Percentiles rank a stretch among this genome's conserved stretches.
Conservation (phyloP, 2,113 vertebrate species). For the Cichladusa arquata region DNA sequence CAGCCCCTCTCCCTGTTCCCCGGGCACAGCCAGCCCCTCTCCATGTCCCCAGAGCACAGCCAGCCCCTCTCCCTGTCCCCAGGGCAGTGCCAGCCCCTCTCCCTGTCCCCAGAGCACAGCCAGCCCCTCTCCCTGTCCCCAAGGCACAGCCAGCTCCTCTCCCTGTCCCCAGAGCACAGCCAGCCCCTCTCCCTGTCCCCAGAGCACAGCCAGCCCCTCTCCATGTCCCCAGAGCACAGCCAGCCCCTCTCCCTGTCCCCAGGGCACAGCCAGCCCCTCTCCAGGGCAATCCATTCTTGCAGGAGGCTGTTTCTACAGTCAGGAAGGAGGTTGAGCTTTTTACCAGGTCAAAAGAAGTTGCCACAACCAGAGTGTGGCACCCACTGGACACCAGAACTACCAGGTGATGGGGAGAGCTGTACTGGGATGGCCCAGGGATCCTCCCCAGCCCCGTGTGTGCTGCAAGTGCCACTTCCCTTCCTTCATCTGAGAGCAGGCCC, state of each 20-base stretch:
- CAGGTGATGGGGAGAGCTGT: not conserved
- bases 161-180: no score
- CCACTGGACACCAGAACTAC: rapidly evolving
- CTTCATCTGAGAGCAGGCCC: not conserved
- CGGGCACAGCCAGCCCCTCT: not conserved
- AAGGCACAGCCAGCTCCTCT: no score
- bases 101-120: no score
- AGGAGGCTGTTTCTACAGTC: not conserved
- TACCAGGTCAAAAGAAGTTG: not conserved
- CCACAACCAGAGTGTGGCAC: not conserved
- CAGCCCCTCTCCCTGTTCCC: no score
- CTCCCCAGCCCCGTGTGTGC: not conserved
- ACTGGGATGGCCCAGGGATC: not conserved
- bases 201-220: not conserved
- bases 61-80: not conserved
- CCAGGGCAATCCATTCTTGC: not conserved
- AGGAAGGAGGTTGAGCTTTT: not conserved
- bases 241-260: not conserved
- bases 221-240: not conserved
- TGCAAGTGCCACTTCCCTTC: not conserved
- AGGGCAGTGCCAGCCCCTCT: no score
- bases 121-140: not conserved
- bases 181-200: no score
- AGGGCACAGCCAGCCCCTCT: not conserved
- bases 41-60: not conserved